Evolutionary conservation across 2,888 invertebrate species (phyloP).

Genomic region (Drosophila neoperkinsi): DNA sequence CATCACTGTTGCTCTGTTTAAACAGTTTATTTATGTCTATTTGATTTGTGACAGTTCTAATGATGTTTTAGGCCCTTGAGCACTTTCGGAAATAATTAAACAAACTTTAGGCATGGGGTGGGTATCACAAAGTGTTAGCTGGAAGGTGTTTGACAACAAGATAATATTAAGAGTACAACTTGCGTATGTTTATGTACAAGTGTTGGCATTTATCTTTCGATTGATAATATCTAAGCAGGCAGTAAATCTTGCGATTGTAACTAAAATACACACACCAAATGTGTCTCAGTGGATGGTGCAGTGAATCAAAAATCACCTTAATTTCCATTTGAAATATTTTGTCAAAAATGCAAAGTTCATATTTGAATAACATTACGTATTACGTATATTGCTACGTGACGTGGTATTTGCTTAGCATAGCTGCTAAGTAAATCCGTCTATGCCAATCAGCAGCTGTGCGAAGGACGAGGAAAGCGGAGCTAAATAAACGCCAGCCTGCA

Average conservation of each 20-base stretch:
- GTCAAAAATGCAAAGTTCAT: constrained; percentile 4
- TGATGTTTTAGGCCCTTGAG: background rate
- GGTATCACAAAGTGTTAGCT: no score
- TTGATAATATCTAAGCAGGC: background rate
- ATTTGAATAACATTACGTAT: constrained; percentile 39
- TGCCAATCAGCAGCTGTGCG: constrained; percentile 51
- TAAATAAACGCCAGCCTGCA: constrained; percentile 61
- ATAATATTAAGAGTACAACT: background rate
- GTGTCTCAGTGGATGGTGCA: background rate
- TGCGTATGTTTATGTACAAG: background rate
- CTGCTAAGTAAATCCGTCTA: constrained; percentile 33
- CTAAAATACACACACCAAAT: background rate
- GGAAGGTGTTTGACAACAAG: background rate
- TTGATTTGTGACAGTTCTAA: background rate
- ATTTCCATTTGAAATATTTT: constrained; percentile 2
- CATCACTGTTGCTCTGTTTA: background rate
- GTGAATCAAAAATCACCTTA: background rate
- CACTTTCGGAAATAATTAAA: background rate
- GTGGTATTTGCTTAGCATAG: constrained; percentile 32
- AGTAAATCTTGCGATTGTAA: background rate
- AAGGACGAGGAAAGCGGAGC: constrained; percentile 26
- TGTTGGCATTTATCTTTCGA: background rate
- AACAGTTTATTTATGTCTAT: background rate
- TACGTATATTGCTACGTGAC: constrained; percentile 30
- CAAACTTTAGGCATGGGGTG: background rate